Evolutionary conservation across 2,113 vertebrate species (phyloP).

Genomic region (Cepphus grylle): DNA sequence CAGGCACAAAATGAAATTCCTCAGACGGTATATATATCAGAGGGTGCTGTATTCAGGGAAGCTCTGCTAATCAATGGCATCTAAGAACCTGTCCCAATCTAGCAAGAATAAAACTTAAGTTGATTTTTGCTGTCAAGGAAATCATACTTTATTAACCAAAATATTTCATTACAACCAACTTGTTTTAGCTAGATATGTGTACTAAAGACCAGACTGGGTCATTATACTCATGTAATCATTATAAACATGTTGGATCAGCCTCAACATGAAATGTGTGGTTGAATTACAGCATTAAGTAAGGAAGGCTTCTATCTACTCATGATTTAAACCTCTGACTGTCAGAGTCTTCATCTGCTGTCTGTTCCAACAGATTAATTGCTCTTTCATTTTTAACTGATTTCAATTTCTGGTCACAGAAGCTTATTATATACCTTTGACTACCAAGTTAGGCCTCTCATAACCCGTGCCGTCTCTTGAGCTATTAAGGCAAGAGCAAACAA

Average conservation of each 20-base stretch:
- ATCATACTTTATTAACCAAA: background rate
- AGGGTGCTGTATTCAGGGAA: background rate
- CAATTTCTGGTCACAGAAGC: background rate
- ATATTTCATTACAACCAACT: background rate
- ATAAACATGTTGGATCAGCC: background rate
- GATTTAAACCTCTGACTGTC: background rate
- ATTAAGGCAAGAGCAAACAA: background rate
- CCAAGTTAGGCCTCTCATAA: background rate
- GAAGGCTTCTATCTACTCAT: background rate
- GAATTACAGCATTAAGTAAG: background rate
- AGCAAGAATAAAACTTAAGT: background rate
- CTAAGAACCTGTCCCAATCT: background rate
- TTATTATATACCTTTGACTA: background rate
- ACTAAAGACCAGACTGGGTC: background rate
- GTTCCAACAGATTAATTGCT: background rate
- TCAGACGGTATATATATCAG: background rate
- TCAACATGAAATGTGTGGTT: background rate
- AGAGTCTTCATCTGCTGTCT: background rate
- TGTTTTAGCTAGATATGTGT: background rate
- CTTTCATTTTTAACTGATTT: background rate
- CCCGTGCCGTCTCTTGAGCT: background rate
- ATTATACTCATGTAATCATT: background rate
- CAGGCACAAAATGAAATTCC: background rate
- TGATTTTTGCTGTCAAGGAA: background rate
- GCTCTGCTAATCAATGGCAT: background rate